Conservation (phyloP, 2,113 vertebrate species). For the Corydoras maculifer region DNA sequence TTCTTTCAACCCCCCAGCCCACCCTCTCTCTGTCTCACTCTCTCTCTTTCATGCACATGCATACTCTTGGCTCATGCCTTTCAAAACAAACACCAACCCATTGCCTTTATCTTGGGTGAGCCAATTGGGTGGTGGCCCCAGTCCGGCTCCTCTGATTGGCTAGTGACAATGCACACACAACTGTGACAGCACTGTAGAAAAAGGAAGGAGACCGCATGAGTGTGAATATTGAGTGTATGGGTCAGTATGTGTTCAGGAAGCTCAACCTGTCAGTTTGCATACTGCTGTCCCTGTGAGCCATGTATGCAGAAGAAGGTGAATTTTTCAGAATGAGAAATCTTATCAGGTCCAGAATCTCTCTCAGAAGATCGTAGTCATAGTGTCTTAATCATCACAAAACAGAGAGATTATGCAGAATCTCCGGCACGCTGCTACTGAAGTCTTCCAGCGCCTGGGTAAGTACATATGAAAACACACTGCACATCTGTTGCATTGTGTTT, state of each 20-base stretch:
- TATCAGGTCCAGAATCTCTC: conserved; percentile 5
- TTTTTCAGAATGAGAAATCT: conserved; percentile 7
- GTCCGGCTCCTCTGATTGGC: conserved; percentile 42
- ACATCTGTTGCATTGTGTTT: not conserved
- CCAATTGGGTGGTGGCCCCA: conserved; percentile 39
- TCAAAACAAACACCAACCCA: conserved; percentile 39
- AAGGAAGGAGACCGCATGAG: conserved; percentile 4
- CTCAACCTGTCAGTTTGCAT: conserved; percentile 13
- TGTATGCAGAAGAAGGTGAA: conserved; percentile 10
- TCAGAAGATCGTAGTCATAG: conserved; percentile 31
- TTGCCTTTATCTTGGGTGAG: conserved; percentile 27
- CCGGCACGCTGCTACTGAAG: conserved; percentile 58
- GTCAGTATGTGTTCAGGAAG: conserved; percentile 1
- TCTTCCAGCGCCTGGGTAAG: conserved; percentile 61
- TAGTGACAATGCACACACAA: conserved; percentile 28
- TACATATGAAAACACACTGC: not conserved
- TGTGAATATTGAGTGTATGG: not conserved
- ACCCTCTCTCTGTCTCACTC: not conserved
- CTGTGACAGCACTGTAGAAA: conserved; percentile 32
- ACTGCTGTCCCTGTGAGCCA: conserved; percentile 4
- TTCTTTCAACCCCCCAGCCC: not conserved
- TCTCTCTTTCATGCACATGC: not conserved
- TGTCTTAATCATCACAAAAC: conserved; percentile 14
- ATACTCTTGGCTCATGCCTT: conserved; percentile 20
- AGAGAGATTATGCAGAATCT: conserved; percentile 56